Evolutionary conservation across 2,113 vertebrate species (phyloP), one percentile per base, ranked within the genome.

Genomic region (Atlantisia rogersi): DNA sequence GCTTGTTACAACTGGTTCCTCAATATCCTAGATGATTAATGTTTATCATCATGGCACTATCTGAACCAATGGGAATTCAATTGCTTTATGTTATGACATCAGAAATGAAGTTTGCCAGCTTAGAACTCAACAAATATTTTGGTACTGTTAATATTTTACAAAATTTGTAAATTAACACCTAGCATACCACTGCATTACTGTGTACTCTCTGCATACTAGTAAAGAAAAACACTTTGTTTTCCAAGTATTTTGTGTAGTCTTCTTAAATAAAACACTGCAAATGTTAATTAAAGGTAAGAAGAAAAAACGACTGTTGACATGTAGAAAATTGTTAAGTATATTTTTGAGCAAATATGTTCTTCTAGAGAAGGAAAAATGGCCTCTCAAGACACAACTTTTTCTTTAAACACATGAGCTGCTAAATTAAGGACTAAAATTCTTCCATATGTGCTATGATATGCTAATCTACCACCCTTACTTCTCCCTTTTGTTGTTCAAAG

Each of bases 21-120:
- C 81, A 88, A 44, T 94, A 94, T 94, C 81, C 65, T 73, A n/a
- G 48, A 92, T 91, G 59, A 97, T 90, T 94, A 92, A 81, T 93
- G 53, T 86, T 91, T 95, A 79, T 88, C 89, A 97, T 92, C 74
- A 53, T 78, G 71, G 85, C 73, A 93, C 22, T 58, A 65, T 48
- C 67, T 92, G 63, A 94, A 92, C 32, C 25, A 1, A 90, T 77
- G 65, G 75, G 68, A 97, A 96, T 87, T 94, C 86, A 91, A 53
- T 40, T n/a, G 58, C 42, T 96, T 86, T 60, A 71, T 59, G 22
- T 91, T 94, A 87, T 68, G 21, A 94, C 90, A 92, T 71, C 46
- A 90, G 75, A 94, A 93, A 44, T 31, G 88, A 80, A 88, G 55
- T 16, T 68, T 92, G 32, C 60, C 65, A 82, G 50, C n/a, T 86